These are phyloP conservation scores for Indicator maculatus DNA, from an alignment of 2,113 vertebrate genomes.

Conservation along the genomic window DNA sequence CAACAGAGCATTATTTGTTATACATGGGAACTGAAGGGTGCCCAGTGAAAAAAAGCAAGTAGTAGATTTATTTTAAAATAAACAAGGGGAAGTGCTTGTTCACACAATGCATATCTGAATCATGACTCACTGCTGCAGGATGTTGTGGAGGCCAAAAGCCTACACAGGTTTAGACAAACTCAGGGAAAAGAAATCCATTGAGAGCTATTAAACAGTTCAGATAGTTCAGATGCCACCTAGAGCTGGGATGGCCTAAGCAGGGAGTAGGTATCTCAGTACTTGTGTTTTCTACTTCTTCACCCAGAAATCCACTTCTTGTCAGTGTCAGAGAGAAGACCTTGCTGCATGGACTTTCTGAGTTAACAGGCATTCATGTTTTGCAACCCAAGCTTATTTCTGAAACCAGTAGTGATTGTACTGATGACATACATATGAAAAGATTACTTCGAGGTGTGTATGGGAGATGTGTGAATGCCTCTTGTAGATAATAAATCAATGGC, in stretches of 20 bases:
- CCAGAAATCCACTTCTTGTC: not conserved
- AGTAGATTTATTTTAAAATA: conserved; percentile 35
- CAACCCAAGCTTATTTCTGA: not conserved
- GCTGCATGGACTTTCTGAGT: not conserved
- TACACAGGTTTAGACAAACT: conserved; percentile 27
- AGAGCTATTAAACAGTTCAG: not conserved
- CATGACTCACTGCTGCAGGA: conserved; percentile 45
- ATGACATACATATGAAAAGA: not conserved
- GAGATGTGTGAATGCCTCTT: not conserved
- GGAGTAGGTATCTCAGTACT: not conserved
- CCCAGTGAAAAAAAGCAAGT: conserved; percentile 1
- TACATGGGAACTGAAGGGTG: not conserved
- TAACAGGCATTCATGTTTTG: not conserved
- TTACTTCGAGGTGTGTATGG: not conserved
- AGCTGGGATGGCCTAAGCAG: not conserved
- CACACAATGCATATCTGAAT: conserved; percentile 43
- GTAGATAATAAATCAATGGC: not conserved
- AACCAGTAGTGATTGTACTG: not conserved
- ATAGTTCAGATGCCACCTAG: not conserved
- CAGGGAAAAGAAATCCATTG: not conserved
- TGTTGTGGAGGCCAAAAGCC: conserved; percentile 1
- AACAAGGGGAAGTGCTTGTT: conserved; percentile 52
- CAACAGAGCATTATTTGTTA: not conserved
- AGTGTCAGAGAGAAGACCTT: not conserved
- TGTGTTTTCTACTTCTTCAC: not conserved